These are phyloP conservation scores for Hydraecia micacea DNA, from an alignment of 2,888 invertebrate genomes.

Conservation along the genomic window DNA sequence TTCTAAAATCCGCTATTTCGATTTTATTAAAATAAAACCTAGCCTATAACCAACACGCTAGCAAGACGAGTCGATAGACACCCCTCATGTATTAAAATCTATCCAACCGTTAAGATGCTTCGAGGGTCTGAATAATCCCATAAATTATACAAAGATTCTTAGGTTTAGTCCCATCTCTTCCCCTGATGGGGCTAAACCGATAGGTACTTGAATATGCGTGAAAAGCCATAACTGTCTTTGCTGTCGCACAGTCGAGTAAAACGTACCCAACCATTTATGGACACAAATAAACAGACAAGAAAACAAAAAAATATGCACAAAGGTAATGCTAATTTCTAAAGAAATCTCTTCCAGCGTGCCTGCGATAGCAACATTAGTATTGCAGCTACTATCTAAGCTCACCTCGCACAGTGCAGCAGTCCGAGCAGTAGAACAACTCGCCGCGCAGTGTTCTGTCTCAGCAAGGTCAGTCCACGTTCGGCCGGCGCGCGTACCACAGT, in stretches of 20 bases:
- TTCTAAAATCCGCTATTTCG: background rate
- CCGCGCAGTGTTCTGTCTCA: conserved; percentile 30
- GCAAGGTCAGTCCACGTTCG: conserved; percentile 47
- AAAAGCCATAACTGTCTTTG: background rate
- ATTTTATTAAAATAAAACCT: background rate
- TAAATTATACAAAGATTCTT: background rate
- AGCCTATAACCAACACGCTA: background rate
- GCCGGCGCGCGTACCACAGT: conserved; percentile 75
- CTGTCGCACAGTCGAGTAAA: background rate
- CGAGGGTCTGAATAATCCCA: background rate
- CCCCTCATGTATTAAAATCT: background rate
- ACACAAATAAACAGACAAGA: background rate
- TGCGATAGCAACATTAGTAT: background rate
- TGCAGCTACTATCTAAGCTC: conserved; percentile 1
- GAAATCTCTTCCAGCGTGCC: background rate
- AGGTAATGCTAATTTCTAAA: background rate
- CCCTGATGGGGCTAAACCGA: no score
- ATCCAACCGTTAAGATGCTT: background rate
- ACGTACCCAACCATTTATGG: background rate
- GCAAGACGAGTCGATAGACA: background rate
- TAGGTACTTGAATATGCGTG: background rate
- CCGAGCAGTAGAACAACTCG: conserved; percentile 69
- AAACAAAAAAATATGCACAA: background rate
- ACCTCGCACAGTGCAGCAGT: conserved; percentile 80
- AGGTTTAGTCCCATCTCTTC: no score